Evolutionary conservation across 37 sponge, comb jelly and placozoan genomes (phyloP).

Genomic region (Agelas oroides): DNA sequence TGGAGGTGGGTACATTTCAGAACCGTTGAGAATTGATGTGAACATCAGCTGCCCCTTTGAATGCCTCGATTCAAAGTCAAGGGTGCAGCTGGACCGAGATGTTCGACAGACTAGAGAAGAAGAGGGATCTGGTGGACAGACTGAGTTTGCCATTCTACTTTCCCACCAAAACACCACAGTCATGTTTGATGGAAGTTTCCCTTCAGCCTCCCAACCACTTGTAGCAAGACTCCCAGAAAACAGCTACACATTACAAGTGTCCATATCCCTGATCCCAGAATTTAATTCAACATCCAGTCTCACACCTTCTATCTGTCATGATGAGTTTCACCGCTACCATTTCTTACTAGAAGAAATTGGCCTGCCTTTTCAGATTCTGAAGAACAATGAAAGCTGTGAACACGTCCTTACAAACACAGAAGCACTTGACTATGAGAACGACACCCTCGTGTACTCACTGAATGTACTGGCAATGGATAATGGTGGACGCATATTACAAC

Average conservation of each 20-base stretch:
- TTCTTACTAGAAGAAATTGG: background rate
- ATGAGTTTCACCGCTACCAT: background rate
- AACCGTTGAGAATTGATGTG: slow-evolving; percentile 1
- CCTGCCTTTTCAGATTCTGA: slow-evolving; percentile 18
- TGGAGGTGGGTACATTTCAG: slow-evolving; percentile 17
- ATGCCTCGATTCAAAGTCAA: no score
- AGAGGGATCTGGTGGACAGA: no score
- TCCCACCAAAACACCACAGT: no score
- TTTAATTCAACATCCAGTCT: no score
- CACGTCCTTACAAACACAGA: slow-evolving; percentile 21
- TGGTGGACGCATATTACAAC: slow-evolving; percentile 1
- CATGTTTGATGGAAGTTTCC: no score
- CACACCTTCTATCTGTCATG: background rate
- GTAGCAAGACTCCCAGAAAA: background rate
- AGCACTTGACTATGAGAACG: slow-evolving; percentile 62
- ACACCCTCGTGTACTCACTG: slow-evolving; percentile 25
- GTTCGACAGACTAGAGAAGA: no score
- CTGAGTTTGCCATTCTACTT: no score
- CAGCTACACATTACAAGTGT: background rate
- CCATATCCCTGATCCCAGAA: background rate
- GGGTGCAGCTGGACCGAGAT: no score
- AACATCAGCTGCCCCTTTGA: no score
- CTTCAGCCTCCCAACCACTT: no score
- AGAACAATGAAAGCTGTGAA: slow-evolving; percentile 1
- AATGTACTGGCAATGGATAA: slow-evolving; percentile 41